Conservation (phyloP, 2,888 invertebrate genomes). For the Leucoma salicis region DNA sequence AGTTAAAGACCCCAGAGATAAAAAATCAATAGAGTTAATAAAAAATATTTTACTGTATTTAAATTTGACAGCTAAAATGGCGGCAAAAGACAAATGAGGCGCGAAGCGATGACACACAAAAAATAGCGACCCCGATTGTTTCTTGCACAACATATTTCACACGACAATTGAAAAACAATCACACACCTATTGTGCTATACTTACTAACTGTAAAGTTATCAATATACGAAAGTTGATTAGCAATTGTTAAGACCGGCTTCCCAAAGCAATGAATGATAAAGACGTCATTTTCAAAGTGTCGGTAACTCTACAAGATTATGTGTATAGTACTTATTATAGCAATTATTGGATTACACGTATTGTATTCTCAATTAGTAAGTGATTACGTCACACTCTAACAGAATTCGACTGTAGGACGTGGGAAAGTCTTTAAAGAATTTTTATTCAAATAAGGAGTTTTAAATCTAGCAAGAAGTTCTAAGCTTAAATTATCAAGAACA, state of each 20-base stretch:
- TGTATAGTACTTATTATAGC: slow-evolving; percentile 66
- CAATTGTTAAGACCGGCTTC: slow-evolving; percentile 20
- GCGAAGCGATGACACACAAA: too few relatives aligned
- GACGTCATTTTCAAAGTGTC: slow-evolving; percentile 54
- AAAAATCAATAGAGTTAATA: too few relatives aligned
- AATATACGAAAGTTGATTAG: slow-evolving; percentile 57
- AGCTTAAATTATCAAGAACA: too few relatives aligned
- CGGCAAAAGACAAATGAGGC: too few relatives aligned
- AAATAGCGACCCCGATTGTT: too few relatives aligned
- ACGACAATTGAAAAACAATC: slow-evolving; percentile 54
- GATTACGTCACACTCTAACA: slow-evolving; percentile 50
- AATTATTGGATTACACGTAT: slow-evolving; percentile 66
- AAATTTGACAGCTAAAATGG: too few relatives aligned
- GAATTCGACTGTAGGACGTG: slow-evolving; percentile 45
- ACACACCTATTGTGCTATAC: slow-evolving; percentile 47
- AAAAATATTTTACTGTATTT: too few relatives aligned
- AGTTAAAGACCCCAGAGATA: too few relatives aligned
- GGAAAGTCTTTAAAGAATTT: slow-evolving; percentile 26
- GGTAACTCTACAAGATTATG: slow-evolving; percentile 73
- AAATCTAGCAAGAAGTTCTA: too few relatives aligned
- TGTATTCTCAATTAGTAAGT: slow-evolving; percentile 60
- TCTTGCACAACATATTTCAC: too few relatives aligned
- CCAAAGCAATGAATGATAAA: slow-evolving; percentile 54
- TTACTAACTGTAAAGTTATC: slow-evolving; percentile 35
- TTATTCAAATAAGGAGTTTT: too few relatives aligned